Conservation (phyloP, 2,888 invertebrate species). For the Phyto melanocephala region DNA sequence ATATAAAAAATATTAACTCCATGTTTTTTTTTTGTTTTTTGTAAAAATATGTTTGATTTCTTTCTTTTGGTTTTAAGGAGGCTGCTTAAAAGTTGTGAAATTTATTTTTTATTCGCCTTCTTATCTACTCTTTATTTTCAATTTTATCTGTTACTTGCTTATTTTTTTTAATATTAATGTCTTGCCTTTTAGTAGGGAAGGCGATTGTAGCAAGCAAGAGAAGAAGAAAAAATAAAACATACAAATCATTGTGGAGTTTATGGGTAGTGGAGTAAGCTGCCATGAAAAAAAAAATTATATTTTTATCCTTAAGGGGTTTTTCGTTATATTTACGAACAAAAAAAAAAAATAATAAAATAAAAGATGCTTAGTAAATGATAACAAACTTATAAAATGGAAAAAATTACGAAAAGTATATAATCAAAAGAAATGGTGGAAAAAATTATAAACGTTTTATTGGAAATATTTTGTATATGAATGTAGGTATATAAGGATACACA, state of each 20-base stretch:
- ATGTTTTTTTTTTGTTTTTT: neutral
- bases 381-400: conserved; percentile 13
- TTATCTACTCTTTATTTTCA: conserved; percentile 22
- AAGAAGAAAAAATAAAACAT: conserved; percentile 1
- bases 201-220: conserved; percentile 25
- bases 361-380: conserved; percentile 52
- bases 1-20: neutral
- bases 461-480: neutral
- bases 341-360: neutral
- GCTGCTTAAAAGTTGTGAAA: neutral
- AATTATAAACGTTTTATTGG: conserved; percentile 46
- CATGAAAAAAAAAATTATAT: conserved; percentile 16
- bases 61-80: neutral
- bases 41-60: neutral
- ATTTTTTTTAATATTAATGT: conserved; percentile 51
- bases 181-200: conserved; percentile 52
- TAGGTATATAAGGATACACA: too few relatives aligned
- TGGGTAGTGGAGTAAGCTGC: conserved; percentile 18
- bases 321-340: neutral
- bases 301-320: conserved; percentile 49
- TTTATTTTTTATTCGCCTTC: conserved; percentile 13
- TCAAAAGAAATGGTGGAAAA: conserved; percentile 25
- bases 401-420: neutral
- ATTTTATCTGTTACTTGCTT: conserved; percentile 7
- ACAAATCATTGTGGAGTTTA: conserved; percentile 27